Evolutionary conservation across 2,888 invertebrate species (phyloP).

Genomic region (Chydorus sphaericus): DNA sequence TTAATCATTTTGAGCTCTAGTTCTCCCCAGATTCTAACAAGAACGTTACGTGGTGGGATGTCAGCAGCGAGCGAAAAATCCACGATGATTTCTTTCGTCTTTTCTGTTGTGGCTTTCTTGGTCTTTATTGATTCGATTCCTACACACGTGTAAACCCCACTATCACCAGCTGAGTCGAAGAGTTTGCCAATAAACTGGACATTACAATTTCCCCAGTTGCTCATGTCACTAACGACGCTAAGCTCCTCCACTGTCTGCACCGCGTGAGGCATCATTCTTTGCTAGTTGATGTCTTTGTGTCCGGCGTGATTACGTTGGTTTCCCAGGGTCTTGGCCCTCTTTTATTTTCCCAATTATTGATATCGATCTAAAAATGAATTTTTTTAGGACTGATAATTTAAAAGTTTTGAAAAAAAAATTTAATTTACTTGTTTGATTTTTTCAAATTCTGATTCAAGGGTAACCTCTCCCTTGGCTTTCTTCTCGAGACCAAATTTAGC

Average conservation of each 20-base stretch:
- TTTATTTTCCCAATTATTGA: constrained; percentile 71
- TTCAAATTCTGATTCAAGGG: constrained; percentile 57
- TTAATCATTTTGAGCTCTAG: neutral
- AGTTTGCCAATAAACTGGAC: constrained; percentile 11
- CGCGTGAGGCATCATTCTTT: constrained; percentile 9
- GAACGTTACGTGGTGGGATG: neutral
- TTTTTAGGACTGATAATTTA: constrained; percentile 11
- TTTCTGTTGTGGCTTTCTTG: too few relatives aligned
- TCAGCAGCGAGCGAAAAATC: constrained; percentile 10
- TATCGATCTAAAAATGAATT: constrained; percentile 37
- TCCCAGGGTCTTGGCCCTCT: constrained; percentile 81
- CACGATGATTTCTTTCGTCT: neutral
- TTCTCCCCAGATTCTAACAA: constrained; percentile 11
- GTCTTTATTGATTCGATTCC: constrained; percentile 2
- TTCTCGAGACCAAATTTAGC: constrained; percentile 48
- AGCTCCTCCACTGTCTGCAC: constrained; percentile 12
- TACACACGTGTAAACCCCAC: constrained; percentile 7
- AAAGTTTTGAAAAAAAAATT: neutral
- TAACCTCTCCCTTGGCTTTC: constrained; percentile 49
- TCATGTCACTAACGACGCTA: neutral
- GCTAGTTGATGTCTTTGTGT: constrained; percentile 26
- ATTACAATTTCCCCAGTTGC: constrained; percentile 7
- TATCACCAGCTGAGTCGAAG: neutral
- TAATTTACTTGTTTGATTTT: constrained; percentile 41
- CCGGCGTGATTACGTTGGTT: too few relatives aligned